Percentiles rank a stretch among this genome's conserved stretches.
Conservation (phyloP, 35 echinoderm and acorn worm species). For the Apostichopus japonicus region DNA sequence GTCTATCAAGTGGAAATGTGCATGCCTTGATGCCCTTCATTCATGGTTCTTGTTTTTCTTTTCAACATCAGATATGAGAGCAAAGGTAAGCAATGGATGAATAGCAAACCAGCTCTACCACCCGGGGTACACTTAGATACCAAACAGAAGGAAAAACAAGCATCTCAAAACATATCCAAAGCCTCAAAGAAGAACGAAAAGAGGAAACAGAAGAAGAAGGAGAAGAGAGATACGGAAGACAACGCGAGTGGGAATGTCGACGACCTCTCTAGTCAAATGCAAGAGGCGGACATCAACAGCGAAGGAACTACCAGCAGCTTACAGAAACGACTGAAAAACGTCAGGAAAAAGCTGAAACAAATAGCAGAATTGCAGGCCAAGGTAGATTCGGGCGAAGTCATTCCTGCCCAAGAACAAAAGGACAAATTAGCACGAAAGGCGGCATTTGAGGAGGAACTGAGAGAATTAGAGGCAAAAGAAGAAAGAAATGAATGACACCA, state of each 20-base stretch:
- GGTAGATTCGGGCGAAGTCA: conserved; percentile 74
- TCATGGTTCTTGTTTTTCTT: neutral
- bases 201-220: conserved; percentile 91
- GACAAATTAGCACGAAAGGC: conserved; percentile 73
- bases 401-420: conserved; percentile 80
- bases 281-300: neutral
- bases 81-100: conserved; percentile 94
- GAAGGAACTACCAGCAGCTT: neutral
- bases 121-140: conserved; percentile 79
- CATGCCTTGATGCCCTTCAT: no score
- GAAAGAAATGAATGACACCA: neutral
- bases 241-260: neutral
- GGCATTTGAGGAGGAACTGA: conserved; percentile 71
- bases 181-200: conserved; percentile 99
- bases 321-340: conserved; percentile 87
- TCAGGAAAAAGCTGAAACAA: conserved; percentile 92
- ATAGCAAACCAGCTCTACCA: conserved; percentile 86
- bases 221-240: conserved; percentile 48
- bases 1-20: no score
- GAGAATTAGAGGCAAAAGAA: conserved; percentile 50
- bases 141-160: conserved; percentile 51
- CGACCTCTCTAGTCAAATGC: neutral
- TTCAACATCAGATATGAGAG: conserved; percentile 88
- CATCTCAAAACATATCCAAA: conserved; percentile 69
- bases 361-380: conserved; percentile 92